These are phyloP conservation scores for Caenorhabditis sp. DNA, from an alignment of 2,888 invertebrate species.

Conservation along the genomic window DNA sequence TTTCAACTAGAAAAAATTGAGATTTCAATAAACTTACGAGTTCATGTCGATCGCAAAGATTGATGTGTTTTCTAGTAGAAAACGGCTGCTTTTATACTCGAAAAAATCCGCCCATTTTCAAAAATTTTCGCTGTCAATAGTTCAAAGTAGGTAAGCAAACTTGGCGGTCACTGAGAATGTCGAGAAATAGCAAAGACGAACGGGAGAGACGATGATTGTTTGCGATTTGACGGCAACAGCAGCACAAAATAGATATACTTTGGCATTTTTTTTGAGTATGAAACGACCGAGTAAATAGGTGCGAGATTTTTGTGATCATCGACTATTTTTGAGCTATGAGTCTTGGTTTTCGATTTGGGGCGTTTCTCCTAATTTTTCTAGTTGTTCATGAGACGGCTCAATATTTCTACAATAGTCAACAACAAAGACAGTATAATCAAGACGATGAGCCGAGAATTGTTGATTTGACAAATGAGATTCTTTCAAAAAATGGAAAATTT, in stretches of 20 bases:
- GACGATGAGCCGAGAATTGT: neutral
- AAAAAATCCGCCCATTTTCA: neutral
- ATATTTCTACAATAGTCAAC: neutral
- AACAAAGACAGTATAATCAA: neutral
- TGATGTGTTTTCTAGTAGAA: neutral
- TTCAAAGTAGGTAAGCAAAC: constrained; percentile 3
- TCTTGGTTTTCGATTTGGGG: too few species aligned
- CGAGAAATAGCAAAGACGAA: neutral
- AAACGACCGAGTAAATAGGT: neutral
- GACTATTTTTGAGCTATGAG: too few species aligned
- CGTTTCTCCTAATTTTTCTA: neutral
- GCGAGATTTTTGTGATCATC: neutral
- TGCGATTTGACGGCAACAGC: neutral
- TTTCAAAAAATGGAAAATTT: too few species aligned
- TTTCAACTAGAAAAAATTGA: neutral
- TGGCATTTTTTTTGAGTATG: too few species aligned
- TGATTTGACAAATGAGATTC: neutral
- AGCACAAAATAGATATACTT: neutral
- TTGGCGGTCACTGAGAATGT: neutral
- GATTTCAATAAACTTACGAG: constrained; percentile 17
- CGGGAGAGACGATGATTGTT: neutral
- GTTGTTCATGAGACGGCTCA: neutral
- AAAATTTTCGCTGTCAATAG: neutral
- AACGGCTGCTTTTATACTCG: neutral
- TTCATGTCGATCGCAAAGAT: constrained; percentile 14